phyloP scores from a whole-genome alignment of 2,797 vertebrate genomes.

The Dendrocincla fuliginosa region DNA sequence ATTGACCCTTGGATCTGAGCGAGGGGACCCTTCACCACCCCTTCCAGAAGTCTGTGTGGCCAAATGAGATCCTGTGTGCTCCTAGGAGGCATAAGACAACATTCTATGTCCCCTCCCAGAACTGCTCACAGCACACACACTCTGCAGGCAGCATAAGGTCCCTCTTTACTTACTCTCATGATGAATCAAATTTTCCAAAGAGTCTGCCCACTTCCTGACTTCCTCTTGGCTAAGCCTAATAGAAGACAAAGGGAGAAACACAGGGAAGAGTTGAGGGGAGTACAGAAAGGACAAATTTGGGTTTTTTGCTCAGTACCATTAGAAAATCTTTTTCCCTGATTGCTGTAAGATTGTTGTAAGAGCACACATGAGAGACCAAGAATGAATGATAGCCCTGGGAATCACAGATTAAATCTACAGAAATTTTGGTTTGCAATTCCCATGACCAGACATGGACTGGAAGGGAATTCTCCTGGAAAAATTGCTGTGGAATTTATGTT shows the following conservation, averaged over 20 bases:
- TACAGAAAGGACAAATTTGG: neutral
- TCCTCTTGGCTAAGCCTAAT: slow-evolving; percentile 81
- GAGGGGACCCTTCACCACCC: neutral
- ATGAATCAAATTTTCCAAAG: slow-evolving; percentile 85
- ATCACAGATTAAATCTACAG: neutral
- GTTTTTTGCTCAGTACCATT: neutral
- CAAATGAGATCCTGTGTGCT: neutral
- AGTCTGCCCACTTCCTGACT: slow-evolving; percentile 89
- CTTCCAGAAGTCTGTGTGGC: neutral
- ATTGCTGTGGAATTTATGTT: neutral
- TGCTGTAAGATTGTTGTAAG: neutral
- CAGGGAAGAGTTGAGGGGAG: neutral
- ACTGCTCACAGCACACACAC: neutral
- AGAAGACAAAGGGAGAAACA: neutral
- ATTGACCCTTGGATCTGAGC: neutral
- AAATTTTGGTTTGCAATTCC: neutral
- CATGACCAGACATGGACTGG: neutral
- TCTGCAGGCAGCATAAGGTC: neutral
- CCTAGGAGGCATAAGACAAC: rapidly evolving
- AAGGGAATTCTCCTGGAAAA: neutral
- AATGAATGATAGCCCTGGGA: neutral
- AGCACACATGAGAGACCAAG: neutral
- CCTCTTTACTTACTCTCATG: slow-evolving; percentile 83
- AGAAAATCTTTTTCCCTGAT: neutral
- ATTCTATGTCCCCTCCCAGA: neutral